Percentiles rank a stretch among this genome's conserved stretches.
phyloP scores from a whole-genome alignment of 2,113 vertebrate species.

The Hydropotes inermis region DNA sequence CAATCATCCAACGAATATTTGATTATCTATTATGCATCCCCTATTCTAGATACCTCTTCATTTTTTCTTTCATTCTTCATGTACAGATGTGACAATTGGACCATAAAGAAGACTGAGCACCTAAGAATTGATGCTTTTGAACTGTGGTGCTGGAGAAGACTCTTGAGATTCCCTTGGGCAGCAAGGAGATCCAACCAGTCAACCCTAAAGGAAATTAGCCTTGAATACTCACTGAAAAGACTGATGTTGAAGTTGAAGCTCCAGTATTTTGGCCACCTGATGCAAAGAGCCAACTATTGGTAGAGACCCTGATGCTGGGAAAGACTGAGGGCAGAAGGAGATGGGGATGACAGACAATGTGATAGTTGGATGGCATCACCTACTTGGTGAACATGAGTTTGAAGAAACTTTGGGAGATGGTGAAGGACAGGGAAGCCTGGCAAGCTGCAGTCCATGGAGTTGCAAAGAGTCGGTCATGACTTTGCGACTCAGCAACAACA shows the following conservation, averaged over 20 bases:
- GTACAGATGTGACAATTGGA: neutral
- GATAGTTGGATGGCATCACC: neutral
- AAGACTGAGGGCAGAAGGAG: neutral
- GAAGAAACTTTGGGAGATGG: neutral
- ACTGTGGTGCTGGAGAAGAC: neutral
- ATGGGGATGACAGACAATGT: neutral
- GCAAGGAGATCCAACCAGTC: neutral
- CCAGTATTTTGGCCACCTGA: neutral
- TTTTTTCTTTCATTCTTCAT: neutral
- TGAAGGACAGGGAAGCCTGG: neutral
- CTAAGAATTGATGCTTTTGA: neutral
- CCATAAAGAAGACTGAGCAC: neutral
- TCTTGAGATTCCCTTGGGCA: neutral
- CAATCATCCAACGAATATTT: neutral
- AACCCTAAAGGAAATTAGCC: neutral
- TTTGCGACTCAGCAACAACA: neutral
- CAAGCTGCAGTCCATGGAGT: neutral
- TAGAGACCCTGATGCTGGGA: neutral
- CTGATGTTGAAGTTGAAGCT: neutral
- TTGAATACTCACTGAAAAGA: neutral
- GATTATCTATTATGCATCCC: neutral
- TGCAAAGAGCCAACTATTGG: neutral
- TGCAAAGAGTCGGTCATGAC: neutral
- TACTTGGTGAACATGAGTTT: neutral
- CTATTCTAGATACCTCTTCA: neutral